These are phyloP conservation scores for Cygnus buccinator DNA, from an alignment of 2,113 vertebrate genomes.

Conservation along the genomic window DNA sequence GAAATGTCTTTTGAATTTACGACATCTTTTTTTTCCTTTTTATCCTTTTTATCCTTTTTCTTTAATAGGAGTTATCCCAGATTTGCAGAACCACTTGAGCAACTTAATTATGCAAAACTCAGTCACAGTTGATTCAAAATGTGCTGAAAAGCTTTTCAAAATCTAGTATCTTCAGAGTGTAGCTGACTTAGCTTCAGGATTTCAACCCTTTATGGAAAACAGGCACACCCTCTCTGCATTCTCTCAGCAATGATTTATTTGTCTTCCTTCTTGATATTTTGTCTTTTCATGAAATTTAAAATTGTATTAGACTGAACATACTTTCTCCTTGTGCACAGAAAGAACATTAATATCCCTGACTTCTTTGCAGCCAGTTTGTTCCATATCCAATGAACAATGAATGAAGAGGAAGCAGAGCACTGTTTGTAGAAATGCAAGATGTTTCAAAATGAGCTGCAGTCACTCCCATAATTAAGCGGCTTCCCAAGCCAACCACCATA, in stretches of 20 bases:
- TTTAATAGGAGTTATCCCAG: not conserved
- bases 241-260: not conserved
- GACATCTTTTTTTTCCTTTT: not conserved
- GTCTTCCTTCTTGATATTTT: not conserved
- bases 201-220: not conserved
- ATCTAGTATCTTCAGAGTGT: not conserved
- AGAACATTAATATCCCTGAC: not conserved
- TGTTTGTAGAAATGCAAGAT: not conserved
- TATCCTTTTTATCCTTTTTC: not conserved
- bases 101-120: not conserved
- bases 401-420: not conserved
- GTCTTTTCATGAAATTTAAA: not conserved
- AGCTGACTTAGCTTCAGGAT: not conserved
- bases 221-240: not conserved
- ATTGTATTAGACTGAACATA: not conserved
- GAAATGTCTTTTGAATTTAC: not conserved
- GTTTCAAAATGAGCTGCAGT: not conserved
- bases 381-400: not conserved
- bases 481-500: not conserved
- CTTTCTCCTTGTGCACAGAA: constrained; percentile 19
- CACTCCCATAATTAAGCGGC: not conserved
- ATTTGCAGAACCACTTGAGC: not conserved
- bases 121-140: not conserved
- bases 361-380: not conserved
- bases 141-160: not conserved